Conservation (phyloP, 2,113 vertebrate genomes). For the Felis chaus region DNA sequence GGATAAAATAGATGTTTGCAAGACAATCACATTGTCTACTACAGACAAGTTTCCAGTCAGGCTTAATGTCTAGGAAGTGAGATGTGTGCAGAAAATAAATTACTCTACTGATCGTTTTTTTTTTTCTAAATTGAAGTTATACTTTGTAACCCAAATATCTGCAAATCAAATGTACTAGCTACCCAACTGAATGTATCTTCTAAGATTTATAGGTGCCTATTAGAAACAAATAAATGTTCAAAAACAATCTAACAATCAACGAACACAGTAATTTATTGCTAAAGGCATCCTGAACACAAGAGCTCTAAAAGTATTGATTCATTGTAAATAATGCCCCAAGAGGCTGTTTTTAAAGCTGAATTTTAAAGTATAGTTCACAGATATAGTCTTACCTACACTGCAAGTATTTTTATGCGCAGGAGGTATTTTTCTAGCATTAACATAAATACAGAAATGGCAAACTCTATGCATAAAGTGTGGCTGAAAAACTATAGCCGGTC, state of each 20-base stretch:
- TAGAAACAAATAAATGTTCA: slow-evolving; percentile 44
- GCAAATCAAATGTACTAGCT: slow-evolving; percentile 9
- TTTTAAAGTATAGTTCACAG: not conserved
- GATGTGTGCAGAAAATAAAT: not conserved
- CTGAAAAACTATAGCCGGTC: not conserved
- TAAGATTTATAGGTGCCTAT: not conserved
- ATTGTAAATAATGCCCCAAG: slow-evolving; percentile 6
- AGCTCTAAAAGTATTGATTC: not conserved
- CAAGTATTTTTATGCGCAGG: not conserved
- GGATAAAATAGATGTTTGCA: not conserved
- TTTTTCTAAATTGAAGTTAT: slow-evolving; percentile 33
- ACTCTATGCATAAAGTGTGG: not conserved
- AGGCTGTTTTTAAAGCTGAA: not conserved
- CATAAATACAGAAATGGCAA: not conserved
- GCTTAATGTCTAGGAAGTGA: not conserved
- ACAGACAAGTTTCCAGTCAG: not conserved
- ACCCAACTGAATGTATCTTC: not conserved
- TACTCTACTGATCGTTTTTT: not conserved
- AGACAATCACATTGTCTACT: not conserved
- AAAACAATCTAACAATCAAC: slow-evolving; percentile 42
- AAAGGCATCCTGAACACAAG: not conserved
- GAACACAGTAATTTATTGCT: not conserved
- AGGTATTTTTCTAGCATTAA: not conserved
- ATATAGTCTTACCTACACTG: not conserved
- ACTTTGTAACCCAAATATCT: slow-evolving; percentile 46